Base-by-base conservation (phyloP, 1,140 invertebrate genomes). In the Stenopsyche tienmushanensis region DNA sequence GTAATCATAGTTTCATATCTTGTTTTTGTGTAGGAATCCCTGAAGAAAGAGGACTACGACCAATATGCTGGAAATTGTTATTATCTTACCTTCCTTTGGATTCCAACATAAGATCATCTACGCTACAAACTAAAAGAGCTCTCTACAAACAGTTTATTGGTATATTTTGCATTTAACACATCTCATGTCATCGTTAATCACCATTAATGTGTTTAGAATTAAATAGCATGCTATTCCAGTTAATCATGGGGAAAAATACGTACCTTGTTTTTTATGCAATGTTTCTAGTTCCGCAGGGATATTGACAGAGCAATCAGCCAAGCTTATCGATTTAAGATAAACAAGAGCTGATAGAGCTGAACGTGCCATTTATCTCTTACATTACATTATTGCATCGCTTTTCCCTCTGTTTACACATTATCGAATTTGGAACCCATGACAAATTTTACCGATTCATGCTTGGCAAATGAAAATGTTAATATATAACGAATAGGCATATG, bases 61-160 rank as follows among this genome's bases (percentile, higher is more conserved):
- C 91, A 1, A 72, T 91, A 10, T 90, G 90, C 66, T 96, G 92
- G 92, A 91, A 89, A 75, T 77, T 94, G 8, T 75, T 96, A 41
- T 80, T 96, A 3, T 90, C 92, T 72, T 96, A 94, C 76, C 78
- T 96, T 55, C 90, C 91, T 2, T 72, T 83, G 8, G 83, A 85
- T 42, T 86, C 82, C 66, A 75, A 75, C 34, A 83, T 77, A 62
- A 91, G 91, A 88, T 77, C 83, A 5, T 75, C 85, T 67, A 85
- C 85, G 26, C 75, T 94, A 2, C 71, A 75, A 13, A 83, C 86
- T 62, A 91, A 93, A 74, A 81, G 92, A 66, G 82, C 87, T 67
- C 79, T 93, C 1, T 94, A 94, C 74, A 84, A 85, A 66, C 90
- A 92, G 71, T 94, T 96, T 77, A 89, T 96, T 49, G 86, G 91